Percentiles rank a stretch among this genome's conserved stretches.
These are phyloP conservation scores for Drosophila sulfurigaster DNA, from an alignment of 1,140 invertebrate genomes.

Conservation along the genomic window DNA sequence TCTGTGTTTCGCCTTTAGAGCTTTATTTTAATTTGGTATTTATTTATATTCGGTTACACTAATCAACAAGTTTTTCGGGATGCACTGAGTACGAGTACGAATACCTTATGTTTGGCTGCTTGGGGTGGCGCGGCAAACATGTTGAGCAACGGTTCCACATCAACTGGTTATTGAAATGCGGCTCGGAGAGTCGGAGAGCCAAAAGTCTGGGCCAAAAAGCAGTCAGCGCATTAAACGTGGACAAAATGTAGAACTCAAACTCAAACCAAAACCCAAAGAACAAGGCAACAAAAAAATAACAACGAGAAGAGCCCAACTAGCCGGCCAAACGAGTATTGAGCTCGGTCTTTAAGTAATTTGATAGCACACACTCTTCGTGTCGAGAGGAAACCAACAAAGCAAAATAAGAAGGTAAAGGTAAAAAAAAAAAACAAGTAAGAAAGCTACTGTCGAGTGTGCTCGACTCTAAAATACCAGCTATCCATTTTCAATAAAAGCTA, in stretches of 20 bases:
- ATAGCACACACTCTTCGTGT: conserved; percentile 16
- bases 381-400: conserved; percentile 43
- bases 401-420: conserved; percentile 21
- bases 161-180: conserved; percentile 66
- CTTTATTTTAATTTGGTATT: background rate
- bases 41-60: background rate
- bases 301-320: conserved; percentile 47
- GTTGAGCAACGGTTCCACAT: conserved; percentile 65
- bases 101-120: conserved; percentile 59
- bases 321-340: conserved; percentile 55
- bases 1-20: background rate
- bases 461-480: too few relatives aligned
- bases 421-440: conserved; percentile 9
- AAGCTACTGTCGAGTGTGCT: too few relatives aligned
- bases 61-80: background rate
- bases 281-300: conserved; percentile 25
- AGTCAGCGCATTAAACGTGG: conserved; percentile 26
- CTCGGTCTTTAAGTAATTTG: conserved; percentile 32
- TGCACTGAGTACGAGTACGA: background rate
- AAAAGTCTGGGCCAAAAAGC: conserved; percentile 28
- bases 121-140: conserved; percentile 63
- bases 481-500: too few relatives aligned
- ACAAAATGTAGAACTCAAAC: conserved; percentile 30
- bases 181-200: conserved; percentile 16
- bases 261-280: conserved; percentile 30